Percentiles rank a stretch among this genome's conserved stretches.
These are phyloP conservation scores for Apodemus agrarius DNA, from an alignment of 2,797 vertebrate species.

Conservation along the genomic window DNA sequence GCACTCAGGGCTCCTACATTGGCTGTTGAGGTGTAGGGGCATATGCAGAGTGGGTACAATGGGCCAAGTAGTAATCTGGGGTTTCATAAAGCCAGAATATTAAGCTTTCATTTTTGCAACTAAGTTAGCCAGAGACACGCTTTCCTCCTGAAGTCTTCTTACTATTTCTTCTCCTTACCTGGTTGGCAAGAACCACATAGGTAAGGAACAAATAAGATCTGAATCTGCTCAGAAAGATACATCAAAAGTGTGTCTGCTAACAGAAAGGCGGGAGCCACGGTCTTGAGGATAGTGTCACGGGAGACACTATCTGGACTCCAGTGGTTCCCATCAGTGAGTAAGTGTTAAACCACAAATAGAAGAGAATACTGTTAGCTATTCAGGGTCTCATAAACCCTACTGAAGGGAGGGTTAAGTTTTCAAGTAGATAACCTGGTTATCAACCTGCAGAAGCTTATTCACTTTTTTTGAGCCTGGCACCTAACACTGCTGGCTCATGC, in stretches of 20 bases:
- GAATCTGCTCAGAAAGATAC: neutral
- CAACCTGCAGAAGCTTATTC: neutral
- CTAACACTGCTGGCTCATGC: neutral
- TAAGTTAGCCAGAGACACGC: neutral
- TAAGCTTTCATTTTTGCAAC: neutral
- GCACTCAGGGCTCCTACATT: rapidly evolving
- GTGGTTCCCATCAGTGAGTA: neutral
- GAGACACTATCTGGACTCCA: neutral
- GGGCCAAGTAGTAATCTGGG: rapidly evolving
- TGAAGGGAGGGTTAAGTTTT: neutral
- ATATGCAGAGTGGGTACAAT: rapidly evolving
- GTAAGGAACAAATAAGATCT: neutral
- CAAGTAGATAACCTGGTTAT: neutral
- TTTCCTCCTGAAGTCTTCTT: neutral
- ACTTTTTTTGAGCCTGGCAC: neutral
- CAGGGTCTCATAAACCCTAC: neutral
- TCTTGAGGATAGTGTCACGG: neutral
- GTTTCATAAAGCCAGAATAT: too few species aligned
- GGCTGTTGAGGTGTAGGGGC: rapidly evolving
- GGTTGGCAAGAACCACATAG: neutral
- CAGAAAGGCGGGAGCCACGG: neutral
- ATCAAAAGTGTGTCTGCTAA: neutral
- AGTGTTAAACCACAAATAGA: neutral
- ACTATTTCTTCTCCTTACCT: neutral
- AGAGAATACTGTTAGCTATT: neutral